Evolutionary conservation across 1,140 invertebrate genomes (phyloP).

Genomic region (Hypsibius dujardini): DNA sequence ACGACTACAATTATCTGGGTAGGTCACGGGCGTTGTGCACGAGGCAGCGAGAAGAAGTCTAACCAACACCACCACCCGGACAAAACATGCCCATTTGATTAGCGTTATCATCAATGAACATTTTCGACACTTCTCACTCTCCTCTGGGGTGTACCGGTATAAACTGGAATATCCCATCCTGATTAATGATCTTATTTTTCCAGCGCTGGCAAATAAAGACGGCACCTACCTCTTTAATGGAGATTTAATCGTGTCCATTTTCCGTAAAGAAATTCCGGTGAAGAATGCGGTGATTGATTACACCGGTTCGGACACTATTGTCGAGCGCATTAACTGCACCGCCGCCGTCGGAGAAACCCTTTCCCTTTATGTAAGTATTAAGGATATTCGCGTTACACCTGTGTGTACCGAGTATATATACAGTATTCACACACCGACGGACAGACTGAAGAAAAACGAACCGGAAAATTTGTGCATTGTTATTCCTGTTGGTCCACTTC

Average conservation of each 20-base stretch:
- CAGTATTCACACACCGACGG: too few relatives aligned
- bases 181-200: conserved; percentile 24
- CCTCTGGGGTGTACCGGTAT: too few relatives aligned
- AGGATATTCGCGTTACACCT: too few relatives aligned
- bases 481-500: too few relatives aligned
- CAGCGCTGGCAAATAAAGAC: conserved; percentile 42
- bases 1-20: conserved; percentile 68
- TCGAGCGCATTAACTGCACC: conserved; percentile 59
- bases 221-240: conserved; percentile 61
- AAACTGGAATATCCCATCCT: not conserved
- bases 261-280: conserved; percentile 47
- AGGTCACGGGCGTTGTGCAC: conserved; percentile 25
- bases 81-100: too few relatives aligned
- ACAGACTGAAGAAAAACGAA: too few relatives aligned
- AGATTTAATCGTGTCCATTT: conserved; percentile 49
- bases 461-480: too few relatives aligned
- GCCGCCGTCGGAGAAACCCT: conserved; percentile 52
- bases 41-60: too few relatives aligned
- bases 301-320: conserved; percentile 47
- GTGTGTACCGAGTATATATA: too few relatives aligned
- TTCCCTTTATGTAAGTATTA: conserved; percentile 42
- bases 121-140: too few relatives aligned
- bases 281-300: conserved; percentile 56
- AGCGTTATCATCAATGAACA: too few relatives aligned
- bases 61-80: too few relatives aligned